A percentile compares a stretch with the other conserved stretches of the same genome.
Conservation (phyloP, 2,113 vertebrate genomes). For the Cinclus mexicanus region DNA sequence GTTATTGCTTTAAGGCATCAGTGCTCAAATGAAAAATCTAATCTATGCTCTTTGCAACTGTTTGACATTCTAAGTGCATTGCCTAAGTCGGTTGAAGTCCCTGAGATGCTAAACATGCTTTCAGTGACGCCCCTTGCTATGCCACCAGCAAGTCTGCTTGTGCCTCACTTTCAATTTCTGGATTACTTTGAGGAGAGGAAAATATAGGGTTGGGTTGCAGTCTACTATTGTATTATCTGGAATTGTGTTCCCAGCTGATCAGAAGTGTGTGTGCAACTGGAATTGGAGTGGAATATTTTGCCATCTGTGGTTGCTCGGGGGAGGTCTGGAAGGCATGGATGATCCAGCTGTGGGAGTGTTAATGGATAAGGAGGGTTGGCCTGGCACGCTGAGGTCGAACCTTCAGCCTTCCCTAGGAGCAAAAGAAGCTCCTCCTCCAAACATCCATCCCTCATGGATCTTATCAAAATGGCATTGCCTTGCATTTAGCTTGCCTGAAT, state of each 20-base stretch:
- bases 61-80: background rate
- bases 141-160: background rate
- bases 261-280: background rate
- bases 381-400: accelerated
- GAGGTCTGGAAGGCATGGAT: background rate
- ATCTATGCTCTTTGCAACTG: background rate
- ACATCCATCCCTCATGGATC: background rate
- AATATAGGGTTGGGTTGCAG: background rate
- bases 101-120: background rate
- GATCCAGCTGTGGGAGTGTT: accelerated
- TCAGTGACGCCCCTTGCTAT: background rate
- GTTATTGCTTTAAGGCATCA: slow-evolving; percentile 20
- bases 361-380: background rate
- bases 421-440: background rate
- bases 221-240: background rate
- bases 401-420: background rate
- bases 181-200: background rate
- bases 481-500: background rate
- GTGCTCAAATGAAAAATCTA: background rate
- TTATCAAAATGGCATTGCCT: background rate
- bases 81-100: background rate
- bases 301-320: background rate
- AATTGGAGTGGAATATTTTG: background rate
- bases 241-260: background rate
- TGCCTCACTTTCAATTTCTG: background rate